Evolutionary conservation across 2,797 vertebrate species (phyloP).

Genomic region (Trematomus bernacchii): DNA sequence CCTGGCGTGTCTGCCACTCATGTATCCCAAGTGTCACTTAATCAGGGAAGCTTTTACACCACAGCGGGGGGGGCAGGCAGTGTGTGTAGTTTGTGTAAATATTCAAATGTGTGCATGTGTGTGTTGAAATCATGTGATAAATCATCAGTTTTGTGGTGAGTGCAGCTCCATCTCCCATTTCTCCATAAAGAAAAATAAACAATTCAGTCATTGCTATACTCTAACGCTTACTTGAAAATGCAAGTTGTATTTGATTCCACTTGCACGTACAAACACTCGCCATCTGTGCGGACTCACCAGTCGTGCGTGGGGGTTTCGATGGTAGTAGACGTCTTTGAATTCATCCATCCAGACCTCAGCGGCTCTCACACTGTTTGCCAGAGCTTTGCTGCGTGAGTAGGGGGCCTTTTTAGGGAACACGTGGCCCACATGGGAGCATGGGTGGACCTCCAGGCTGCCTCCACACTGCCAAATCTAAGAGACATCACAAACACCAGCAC

Average conservation of each 20-base stretch:
- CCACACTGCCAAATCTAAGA: slow-evolving; percentile 97
- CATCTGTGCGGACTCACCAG: slow-evolving; percentile 85
- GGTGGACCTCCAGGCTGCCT: slow-evolving; percentile 94
- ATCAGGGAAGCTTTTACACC: slow-evolving; percentile 66
- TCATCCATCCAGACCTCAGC: slow-evolving; percentile 98
- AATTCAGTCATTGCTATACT: slow-evolving; percentile 9
- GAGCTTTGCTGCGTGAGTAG: slow-evolving; percentile 93
- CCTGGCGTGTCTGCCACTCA: slow-evolving; percentile 72
- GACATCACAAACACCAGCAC: slow-evolving; percentile 36
- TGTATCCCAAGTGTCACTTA: slow-evolving; percentile 78
- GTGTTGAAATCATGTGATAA: background rate
- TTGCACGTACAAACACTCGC: background rate
- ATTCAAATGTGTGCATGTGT: slow-evolving; percentile 1
- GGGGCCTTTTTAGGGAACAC: slow-evolving; percentile 98
- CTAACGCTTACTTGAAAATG: slow-evolving; percentile 8
- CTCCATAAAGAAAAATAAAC: slow-evolving; percentile 8
- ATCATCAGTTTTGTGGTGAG: slow-evolving; percentile 22
- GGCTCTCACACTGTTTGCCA: slow-evolving; percentile 95
- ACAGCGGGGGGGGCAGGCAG: slow-evolving; percentile 19
- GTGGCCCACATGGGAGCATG: slow-evolving; percentile 97
- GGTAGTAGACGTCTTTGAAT: slow-evolving; percentile 95
- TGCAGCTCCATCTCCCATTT: slow-evolving; percentile 26
- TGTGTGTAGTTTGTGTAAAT: slow-evolving; percentile 12
- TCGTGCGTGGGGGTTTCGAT: slow-evolving; percentile 94
- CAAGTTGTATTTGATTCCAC: slow-evolving; percentile 1